Conservation (phyloP, 2,113 vertebrate species). For the Anoplopoma fimbria region DNA sequence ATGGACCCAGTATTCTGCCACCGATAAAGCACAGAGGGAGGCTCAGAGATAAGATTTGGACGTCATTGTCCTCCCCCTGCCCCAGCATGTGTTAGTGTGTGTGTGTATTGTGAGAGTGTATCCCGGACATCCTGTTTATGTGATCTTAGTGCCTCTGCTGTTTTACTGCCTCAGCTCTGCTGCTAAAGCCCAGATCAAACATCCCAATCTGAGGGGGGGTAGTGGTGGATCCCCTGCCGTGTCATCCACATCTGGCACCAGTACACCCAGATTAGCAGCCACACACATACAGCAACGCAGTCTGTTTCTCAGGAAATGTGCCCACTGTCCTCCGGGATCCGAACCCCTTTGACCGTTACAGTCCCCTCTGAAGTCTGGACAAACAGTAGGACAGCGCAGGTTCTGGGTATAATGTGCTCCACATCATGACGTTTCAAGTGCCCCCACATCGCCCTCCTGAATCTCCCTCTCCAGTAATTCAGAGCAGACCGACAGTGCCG, state of each 20-base stretch:
- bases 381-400: too few species aligned
- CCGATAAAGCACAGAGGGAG: too few species aligned
- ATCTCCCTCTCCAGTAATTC: background rate
- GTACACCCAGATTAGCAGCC: background rate
- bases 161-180: conserved; percentile 56
- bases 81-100: background rate
- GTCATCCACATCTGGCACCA: conserved; percentile 11
- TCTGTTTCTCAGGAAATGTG: background rate
- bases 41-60: too few species aligned
- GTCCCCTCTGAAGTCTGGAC: background rate
- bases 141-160: conserved; percentile 47
- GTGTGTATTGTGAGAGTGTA: conserved; percentile 52
- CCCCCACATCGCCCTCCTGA: background rate
- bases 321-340: background rate
- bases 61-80: conserved; percentile 2
- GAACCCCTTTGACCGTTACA: background rate
- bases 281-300: background rate
- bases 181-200: conserved; percentile 60
- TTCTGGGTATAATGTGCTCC: background rate
- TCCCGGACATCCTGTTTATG: conserved; percentile 75
- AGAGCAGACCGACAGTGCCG: background rate
- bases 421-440: background rate
- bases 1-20: too few species aligned
- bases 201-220: conserved; percentile 6
- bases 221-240: background rate